phyloP scores from a whole-genome alignment of 1,140 invertebrate species.

The Diprion similis region DNA sequence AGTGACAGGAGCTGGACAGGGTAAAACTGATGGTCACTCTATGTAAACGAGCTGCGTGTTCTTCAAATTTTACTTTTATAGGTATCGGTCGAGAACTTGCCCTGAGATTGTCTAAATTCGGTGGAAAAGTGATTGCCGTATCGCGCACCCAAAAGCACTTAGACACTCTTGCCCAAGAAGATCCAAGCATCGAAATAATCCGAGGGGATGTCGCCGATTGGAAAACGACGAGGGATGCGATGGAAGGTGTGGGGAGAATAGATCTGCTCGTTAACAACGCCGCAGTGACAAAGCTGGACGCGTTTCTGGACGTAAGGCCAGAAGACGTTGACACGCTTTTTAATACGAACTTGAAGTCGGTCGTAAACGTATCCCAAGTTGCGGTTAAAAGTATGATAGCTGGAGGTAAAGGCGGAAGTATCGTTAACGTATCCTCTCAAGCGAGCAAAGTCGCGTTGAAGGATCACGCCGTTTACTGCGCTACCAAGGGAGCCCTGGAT shows the following conservation, averaged over 20 bases:
- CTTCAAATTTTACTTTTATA: slow-evolving; percentile 40
- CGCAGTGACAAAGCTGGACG: slow-evolving; percentile 64
- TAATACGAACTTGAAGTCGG: slow-evolving; percentile 83
- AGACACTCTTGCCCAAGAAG: slow-evolving; percentile 69
- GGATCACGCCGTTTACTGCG: slow-evolving; percentile 80
- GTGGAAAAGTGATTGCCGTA: slow-evolving; percentile 78
- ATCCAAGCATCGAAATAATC: slow-evolving; percentile 70
- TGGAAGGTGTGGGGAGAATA: slow-evolving; percentile 66
- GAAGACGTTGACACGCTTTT: slow-evolving; percentile 76
- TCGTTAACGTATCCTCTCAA: slow-evolving; percentile 91
- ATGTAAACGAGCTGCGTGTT: slow-evolving; percentile 56
- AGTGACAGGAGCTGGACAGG: slow-evolving; percentile 85
- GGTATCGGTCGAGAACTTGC: slow-evolving; percentile 80
- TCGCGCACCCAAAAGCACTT: slow-evolving; percentile 72
- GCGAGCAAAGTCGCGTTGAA: slow-evolving; percentile 73
- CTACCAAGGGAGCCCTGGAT: slow-evolving; percentile 74
- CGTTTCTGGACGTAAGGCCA: slow-evolving; percentile 71
- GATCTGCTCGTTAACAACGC: slow-evolving; percentile 89
- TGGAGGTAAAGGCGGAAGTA: slow-evolving; percentile 73
- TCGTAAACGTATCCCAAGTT: slow-evolving; percentile 84
- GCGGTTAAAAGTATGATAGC: slow-evolving; percentile 78
- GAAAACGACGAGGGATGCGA: slow-evolving; percentile 70
- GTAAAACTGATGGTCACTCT: too few species aligned
- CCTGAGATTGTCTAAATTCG: slow-evolving; percentile 68
- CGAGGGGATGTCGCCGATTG: slow-evolving; percentile 79